These are phyloP conservation scores for Dolichopus griseipennis DNA, from an alignment of 2,888 invertebrate species.

Conservation along the genomic window DNA sequence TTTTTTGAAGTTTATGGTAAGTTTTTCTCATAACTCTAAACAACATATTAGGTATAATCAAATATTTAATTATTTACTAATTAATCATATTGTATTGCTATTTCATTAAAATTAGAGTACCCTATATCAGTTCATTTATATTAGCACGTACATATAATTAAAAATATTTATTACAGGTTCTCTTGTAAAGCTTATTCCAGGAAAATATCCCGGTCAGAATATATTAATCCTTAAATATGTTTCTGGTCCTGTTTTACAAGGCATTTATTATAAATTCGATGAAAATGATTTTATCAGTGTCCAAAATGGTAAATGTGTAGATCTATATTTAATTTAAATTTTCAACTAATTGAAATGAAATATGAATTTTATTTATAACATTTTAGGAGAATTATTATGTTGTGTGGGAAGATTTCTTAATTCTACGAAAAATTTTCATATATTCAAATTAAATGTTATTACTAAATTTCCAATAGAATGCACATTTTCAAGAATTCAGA, in stretches of 20 bases:
- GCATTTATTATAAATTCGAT: slow-evolving; percentile 35
- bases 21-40: slow-evolving; percentile 4
- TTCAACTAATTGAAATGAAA: neutral
- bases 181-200: slow-evolving; percentile 30
- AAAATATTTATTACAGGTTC: slow-evolving; percentile 27
- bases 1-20: slow-evolving; percentile 38
- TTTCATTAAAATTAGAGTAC: too few relatives aligned
- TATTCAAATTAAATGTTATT: neutral
- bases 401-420: neutral
- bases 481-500: slow-evolving; percentile 9
- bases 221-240: slow-evolving; percentile 31
- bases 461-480: neutral
- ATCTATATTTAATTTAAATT: too few relatives aligned
- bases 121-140: too few relatives aligned
- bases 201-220: slow-evolving; percentile 31
- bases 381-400: neutral
- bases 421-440: neutral
- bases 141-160: too few relatives aligned
- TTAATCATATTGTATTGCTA: too few relatives aligned
- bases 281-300: slow-evolving; percentile 20
- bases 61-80: too few relatives aligned
- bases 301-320: slow-evolving; percentile 17
- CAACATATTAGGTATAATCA: too few relatives aligned
- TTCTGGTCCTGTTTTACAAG: slow-evolving; percentile 35
- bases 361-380: neutral